Percentiles rank a stretch among this genome's conserved stretches.
phyloP scores from a whole-genome alignment of 2,888 invertebrate genomes.

The Caenorhabditis imperialis region DNA sequence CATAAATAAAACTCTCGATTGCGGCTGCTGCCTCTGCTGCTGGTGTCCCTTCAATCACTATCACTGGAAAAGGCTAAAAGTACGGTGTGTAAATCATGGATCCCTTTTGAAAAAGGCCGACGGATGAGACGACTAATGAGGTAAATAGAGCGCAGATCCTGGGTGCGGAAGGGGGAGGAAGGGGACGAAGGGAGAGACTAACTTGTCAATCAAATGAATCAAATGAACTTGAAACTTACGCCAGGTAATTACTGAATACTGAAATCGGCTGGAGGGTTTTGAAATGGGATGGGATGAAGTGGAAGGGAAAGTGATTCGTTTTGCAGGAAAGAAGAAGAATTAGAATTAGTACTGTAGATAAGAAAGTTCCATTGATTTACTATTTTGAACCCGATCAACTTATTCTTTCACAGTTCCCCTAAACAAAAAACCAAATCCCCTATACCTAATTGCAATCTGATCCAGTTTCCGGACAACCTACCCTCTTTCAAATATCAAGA shows the following conservation, averaged over 20 bases:
- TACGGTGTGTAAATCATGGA: constrained; percentile 46
- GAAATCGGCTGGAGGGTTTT: too few relatives aligned
- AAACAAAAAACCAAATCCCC: too few relatives aligned
- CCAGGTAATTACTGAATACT: constrained; percentile 47
- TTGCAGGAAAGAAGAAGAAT: constrained; percentile 21
- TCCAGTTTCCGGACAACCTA: too few relatives aligned
- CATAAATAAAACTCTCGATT: constrained; percentile 50
- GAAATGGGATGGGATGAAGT: constrained; percentile 17
- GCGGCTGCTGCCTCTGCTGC: constrained; percentile 14
- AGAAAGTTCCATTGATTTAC: too few relatives aligned
- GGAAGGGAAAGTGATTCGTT: constrained; percentile 16
- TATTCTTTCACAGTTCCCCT: too few relatives aligned
- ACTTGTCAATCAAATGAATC: constrained; percentile 56
- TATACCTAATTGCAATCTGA: too few relatives aligned
- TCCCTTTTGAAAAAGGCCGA: constrained; percentile 39
- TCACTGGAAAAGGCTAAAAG: constrained; percentile 36
- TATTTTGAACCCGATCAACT: too few relatives aligned
- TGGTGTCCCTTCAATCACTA: constrained; percentile 35
- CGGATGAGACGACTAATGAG: constrained; percentile 22
- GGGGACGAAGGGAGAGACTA: constrained; percentile 5
- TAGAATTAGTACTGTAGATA: too few relatives aligned
- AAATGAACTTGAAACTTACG: constrained; percentile 33
- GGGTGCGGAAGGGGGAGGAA: not conserved
- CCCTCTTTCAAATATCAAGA: too few relatives aligned
- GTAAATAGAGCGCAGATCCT: constrained; percentile 32